Evolutionary conservation across 1,140 invertebrate genomes (phyloP), one percentile per base, ranked within the genome.

Genomic region (Andrena cerasifolii): DNA sequence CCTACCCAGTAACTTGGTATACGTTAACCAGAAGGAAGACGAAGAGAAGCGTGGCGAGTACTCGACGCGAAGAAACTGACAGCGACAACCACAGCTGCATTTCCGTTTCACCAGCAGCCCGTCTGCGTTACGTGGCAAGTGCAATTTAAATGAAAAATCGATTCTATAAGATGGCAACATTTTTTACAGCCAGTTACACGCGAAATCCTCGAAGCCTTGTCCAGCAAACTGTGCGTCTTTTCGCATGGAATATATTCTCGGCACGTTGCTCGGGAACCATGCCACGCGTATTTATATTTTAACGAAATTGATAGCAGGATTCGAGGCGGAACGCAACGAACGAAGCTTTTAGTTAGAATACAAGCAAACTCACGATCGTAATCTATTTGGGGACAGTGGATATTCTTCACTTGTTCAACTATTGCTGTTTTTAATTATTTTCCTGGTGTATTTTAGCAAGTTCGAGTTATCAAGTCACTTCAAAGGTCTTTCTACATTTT

Each of bases 91-190:
- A 12, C 24, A 31, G 16, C 36, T 16, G 36, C 36, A 36, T 58
- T 71, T 71, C 67, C 53, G 67, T 47, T n/a, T 54, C 66, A 40
- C 28, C 24, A n/a, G 16, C 1, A 10, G 10, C 21, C n/a, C 33
- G 31, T 2, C 67, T 24, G 36, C 36, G 10, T 40, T 40, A 5
- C 10, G 10, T 40, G 53, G 14, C 28, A 28, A 59, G 21, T 10
- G 24, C 12, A 45, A 56, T n/a, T 51, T 58, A 45, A 71, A 45
- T 45, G 24, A 71, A 71, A 58, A 71, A 71, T 59, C 53, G 53
- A 71, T 71, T 71, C 36, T 24, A 31, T 58, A 40, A 58, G 26
- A 21, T 21, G 36, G 28, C 53, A 58, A 58, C 1, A 21, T 58
- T 51, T 49, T 51, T 58, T 58, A 14, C 26, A 31, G 12, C 21